Percentiles rank a stretch among this genome's conserved stretches.
Evolutionary conservation across 2,113 vertebrate genomes (phyloP).

Genomic region (Pangasianodon gigas): DNA sequence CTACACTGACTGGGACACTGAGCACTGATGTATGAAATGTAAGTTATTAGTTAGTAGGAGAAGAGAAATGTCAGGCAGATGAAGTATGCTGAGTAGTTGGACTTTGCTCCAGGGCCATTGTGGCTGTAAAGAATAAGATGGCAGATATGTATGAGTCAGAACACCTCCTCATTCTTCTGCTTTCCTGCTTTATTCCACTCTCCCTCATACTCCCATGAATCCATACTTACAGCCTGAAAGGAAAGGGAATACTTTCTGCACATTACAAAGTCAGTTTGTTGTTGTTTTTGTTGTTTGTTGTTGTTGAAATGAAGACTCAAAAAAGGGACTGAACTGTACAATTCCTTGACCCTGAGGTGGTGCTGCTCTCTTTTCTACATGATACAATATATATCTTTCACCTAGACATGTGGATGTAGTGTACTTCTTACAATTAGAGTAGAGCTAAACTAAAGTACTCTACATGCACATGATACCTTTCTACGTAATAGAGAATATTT

Average conservation of each 20-base stretch:
- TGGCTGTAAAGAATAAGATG: neutral
- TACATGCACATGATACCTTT: neutral
- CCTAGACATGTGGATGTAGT: neutral
- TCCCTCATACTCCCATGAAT: too few species aligned
- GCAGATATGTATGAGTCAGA: conserved; percentile 4
- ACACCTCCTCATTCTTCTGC: neutral
- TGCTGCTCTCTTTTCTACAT: too few species aligned
- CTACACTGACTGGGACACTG: neutral
- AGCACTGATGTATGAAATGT: too few species aligned
- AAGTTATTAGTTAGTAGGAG: neutral
- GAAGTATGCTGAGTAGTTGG: neutral
- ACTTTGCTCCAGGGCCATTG: conserved; percentile 40
- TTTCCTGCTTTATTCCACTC: neutral
- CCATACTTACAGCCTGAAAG: too few species aligned
- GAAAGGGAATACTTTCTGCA: too few species aligned
- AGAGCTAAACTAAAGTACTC: neutral
- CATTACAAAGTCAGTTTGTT: too few species aligned
- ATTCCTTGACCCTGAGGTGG: too few species aligned
- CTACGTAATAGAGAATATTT: neutral
- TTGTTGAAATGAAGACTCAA: too few species aligned
- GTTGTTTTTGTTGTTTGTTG: too few species aligned
- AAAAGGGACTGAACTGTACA: too few species aligned
- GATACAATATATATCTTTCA: too few species aligned
- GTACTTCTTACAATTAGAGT: neutral
- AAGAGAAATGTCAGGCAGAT: neutral